Conservation (phyloP, 2,888 invertebrate genomes). For the Synanthedon myopaeformis region DNA sequence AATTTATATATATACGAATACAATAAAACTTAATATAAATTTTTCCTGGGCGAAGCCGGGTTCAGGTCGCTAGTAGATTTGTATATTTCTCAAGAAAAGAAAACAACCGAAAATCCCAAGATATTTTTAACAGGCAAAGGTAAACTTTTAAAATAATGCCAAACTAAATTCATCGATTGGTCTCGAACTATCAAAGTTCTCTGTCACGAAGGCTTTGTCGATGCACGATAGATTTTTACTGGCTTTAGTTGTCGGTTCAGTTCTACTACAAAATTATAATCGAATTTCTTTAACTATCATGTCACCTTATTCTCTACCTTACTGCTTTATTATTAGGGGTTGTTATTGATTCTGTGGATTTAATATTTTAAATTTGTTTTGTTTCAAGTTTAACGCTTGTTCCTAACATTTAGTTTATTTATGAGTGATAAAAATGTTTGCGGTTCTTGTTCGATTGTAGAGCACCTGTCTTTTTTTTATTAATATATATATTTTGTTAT, state of each 20-base stretch:
- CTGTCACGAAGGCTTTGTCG: constrained; percentile 51
- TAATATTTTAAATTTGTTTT: neutral
- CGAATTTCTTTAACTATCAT: neutral
- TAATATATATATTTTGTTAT: neutral
- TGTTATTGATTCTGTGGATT: no score
- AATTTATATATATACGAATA: no score
- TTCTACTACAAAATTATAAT: constrained; percentile 12
- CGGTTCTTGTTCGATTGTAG: constrained; percentile 47
- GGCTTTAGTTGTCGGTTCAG: constrained; percentile 38
- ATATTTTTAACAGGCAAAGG: neutral
- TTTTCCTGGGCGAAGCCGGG: no score
- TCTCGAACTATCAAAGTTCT: constrained; percentile 42
- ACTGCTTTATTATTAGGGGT: no score
- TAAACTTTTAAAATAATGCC: constrained; percentile 13
- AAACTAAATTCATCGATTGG: constrained; percentile 54
- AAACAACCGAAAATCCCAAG: neutral
- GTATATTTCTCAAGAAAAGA: no score
- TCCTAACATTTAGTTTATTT: constrained; percentile 50
- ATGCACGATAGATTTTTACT: constrained; percentile 62
- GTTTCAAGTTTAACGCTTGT: constrained; percentile 30
- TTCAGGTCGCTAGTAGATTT: no score
- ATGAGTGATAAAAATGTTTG: constrained; percentile 65
- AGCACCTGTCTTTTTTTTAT: constrained; percentile 49
- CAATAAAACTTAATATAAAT: no score
- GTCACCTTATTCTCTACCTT: neutral